Conservation (phyloP, 2,797 vertebrate genomes). For the Esox masquinongy region DNA sequence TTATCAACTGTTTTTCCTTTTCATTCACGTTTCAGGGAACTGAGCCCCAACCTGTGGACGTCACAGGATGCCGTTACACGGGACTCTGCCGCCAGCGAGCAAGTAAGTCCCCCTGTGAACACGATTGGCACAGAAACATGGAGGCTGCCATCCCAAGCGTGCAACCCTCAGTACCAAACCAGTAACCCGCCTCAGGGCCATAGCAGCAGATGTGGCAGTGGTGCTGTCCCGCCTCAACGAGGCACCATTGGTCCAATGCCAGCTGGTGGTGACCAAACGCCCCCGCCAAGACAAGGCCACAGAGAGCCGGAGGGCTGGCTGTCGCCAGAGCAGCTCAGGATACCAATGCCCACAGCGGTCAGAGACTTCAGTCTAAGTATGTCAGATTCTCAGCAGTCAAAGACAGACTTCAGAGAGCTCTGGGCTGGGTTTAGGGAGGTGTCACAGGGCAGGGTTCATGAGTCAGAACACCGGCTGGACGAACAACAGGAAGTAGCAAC, state of each 20-base stretch:
- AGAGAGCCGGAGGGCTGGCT: slow-evolving; percentile 37
- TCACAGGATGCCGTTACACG: slow-evolving; percentile 62
- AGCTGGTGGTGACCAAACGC: slow-evolving; percentile 16
- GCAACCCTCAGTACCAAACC: slow-evolving; percentile 34
- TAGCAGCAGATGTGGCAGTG: slow-evolving; percentile 19
- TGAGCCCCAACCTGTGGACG: slow-evolving; percentile 65
- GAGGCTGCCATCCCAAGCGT: slow-evolving; percentile 40
- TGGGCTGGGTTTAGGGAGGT: slow-evolving; percentile 39
- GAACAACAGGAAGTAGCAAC: slow-evolving; percentile 15
- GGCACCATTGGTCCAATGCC: slow-evolving; percentile 30
- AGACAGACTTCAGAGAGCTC: slow-evolving; percentile 64
- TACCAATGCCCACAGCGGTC: slow-evolving; percentile 48
- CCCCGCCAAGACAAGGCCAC: slow-evolving; percentile 19
- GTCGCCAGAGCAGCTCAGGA: slow-evolving; percentile 36
- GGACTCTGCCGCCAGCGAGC: slow-evolving; percentile 57
- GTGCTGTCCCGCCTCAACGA: slow-evolving; percentile 30
- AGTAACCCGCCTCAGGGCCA: slow-evolving; percentile 24
- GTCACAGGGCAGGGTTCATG: slow-evolving; percentile 20
- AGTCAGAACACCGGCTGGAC: slow-evolving; percentile 37
- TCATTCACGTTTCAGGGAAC: slow-evolving; percentile 64
- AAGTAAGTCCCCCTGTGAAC: slow-evolving; percentile 67
- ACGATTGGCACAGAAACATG: slow-evolving; percentile 45
- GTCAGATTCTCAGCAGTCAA: slow-evolving; percentile 64
- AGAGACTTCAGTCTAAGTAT: slow-evolving; percentile 61
- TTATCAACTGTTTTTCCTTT: slow-evolving; percentile 7